These are phyloP conservation scores for Solea solea DNA, from an alignment of 2,113 vertebrate genomes.

Conservation along the genomic window DNA sequence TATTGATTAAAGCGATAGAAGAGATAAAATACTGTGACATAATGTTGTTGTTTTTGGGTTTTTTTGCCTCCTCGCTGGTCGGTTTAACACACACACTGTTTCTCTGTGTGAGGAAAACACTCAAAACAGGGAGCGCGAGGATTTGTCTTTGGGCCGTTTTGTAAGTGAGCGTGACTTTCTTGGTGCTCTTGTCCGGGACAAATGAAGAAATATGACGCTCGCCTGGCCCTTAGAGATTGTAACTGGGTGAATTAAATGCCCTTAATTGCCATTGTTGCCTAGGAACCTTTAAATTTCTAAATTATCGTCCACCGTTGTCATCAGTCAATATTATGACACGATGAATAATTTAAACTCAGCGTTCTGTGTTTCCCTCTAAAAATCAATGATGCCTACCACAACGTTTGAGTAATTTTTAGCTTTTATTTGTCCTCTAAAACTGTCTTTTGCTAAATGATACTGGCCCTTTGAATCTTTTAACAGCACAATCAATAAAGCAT, in stretches of 20 bases:
- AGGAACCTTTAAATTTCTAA: conserved; percentile 69
- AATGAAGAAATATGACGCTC: conserved; percentile 64
- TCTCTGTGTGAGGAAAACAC: conserved; percentile 17
- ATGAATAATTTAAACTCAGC: conserved; percentile 79
- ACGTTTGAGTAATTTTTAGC: conserved; percentile 79
- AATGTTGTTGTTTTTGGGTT: neutral
- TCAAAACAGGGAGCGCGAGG: conserved; percentile 36
- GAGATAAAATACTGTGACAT: conserved; percentile 3
- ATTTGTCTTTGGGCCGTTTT: conserved; percentile 57
- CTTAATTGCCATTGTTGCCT: conserved; percentile 74
- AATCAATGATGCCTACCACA: conserved; percentile 76
- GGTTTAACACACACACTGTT: conserved; percentile 29
- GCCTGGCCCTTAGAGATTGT: conserved; percentile 53
- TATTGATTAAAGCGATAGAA: conserved; percentile 46
- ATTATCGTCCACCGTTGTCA: conserved; percentile 64
- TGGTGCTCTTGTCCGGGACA: conserved; percentile 53
- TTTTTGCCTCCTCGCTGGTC: neutral
- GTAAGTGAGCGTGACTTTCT: conserved; percentile 57
- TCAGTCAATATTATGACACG: conserved; percentile 81
- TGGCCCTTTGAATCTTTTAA: conserved; percentile 98
- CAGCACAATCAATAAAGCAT: conserved; percentile 99
- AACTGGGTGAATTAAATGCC: conserved; percentile 65
- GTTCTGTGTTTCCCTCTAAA: conserved; percentile 70
- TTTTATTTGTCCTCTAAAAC: conserved; percentile 96
- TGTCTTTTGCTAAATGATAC: conserved; percentile 96